Evolutionary conservation across 2,113 vertebrate genomes (phyloP).

Genomic region (Dascyllus trimaculatus): DNA sequence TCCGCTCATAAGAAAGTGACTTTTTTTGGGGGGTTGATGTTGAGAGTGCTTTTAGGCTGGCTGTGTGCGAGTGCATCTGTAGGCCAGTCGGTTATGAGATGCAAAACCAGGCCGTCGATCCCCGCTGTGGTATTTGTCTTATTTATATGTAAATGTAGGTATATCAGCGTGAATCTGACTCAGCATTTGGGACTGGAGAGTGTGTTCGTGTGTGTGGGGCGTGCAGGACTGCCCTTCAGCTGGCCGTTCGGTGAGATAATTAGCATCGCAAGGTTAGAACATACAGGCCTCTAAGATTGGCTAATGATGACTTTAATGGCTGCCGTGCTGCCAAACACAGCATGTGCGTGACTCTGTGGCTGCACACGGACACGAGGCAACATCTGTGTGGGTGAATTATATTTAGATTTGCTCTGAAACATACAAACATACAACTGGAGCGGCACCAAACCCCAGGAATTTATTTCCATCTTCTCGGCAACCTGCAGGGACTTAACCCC

Average conservation of each 20-base stretch:
- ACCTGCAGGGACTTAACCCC: slow-evolving; percentile 29
- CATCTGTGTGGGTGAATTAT: slow-evolving; percentile 20
- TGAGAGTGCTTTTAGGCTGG: slow-evolving; percentile 7
- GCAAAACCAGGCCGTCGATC: slow-evolving; percentile 42
- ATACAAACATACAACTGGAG: background rate
- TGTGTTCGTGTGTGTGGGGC: slow-evolving; percentile 29
- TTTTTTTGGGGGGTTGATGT: slow-evolving; percentile 31
- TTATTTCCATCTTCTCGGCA: background rate
- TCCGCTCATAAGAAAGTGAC: slow-evolving; percentile 26
- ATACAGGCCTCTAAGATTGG: slow-evolving; percentile 43
- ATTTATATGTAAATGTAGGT: slow-evolving; percentile 67
- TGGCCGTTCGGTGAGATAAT: slow-evolving; percentile 53
- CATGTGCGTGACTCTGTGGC: background rate
- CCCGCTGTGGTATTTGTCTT: slow-evolving; percentile 45
- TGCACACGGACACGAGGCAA: background rate
- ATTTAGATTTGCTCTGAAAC: background rate
- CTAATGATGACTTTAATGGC: slow-evolving; percentile 70
- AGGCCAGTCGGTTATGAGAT: slow-evolving; percentile 24
- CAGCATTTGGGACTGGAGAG: slow-evolving; percentile 24
- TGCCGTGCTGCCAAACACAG: background rate
- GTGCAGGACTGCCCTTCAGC: slow-evolving; percentile 41
- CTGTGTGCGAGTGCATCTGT: slow-evolving; percentile 3
- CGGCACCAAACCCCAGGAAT: slow-evolving; percentile 3
- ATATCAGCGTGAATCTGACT: slow-evolving; percentile 53
- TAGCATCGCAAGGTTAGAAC: slow-evolving; percentile 55